These are phyloP conservation scores for Chelonia mydas DNA, from an alignment of 2,797 vertebrate species.

Conservation along the genomic window DNA sequence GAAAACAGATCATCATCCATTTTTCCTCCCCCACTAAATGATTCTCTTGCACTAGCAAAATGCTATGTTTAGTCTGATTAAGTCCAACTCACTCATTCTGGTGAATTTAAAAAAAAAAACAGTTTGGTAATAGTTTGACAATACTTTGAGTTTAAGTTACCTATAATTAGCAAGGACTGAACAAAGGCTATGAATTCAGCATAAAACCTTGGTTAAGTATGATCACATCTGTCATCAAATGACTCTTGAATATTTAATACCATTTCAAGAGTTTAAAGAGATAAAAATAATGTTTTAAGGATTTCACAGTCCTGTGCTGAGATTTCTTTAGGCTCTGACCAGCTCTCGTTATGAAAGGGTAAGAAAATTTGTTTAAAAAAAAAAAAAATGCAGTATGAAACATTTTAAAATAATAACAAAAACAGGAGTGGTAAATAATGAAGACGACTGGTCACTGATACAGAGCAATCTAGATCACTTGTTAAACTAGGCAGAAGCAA, in stretches of 20 bases:
- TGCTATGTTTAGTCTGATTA: neutral
- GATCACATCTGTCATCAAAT: neutral
- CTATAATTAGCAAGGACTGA: neutral
- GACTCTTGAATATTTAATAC: neutral
- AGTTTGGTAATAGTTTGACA: neutral
- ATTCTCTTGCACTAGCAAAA: neutral
- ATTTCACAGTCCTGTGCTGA: neutral
- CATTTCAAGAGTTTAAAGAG: neutral
- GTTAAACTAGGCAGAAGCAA: no score
- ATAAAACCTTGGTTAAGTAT: neutral
- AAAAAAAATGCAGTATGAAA: neutral
- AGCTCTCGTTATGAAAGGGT: neutral
- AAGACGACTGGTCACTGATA: no score
- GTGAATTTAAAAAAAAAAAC: neutral
- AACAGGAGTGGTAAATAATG: no score
- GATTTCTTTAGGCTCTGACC: neutral
- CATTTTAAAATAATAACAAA: neutral
- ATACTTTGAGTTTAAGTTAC: neutral
- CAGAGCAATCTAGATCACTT: no score
- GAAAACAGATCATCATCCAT: neutral
- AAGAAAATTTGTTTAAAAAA: neutral
- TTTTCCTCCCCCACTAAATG: neutral
- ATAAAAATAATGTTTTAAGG: neutral
- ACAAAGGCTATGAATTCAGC: neutral
- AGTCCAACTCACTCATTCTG: neutral